Percentiles rank a stretch among this genome's conserved stretches.
These are phyloP conservation scores for Delphinus delphis DNA, from an alignment of 2,113 vertebrate genomes.

Conservation along the genomic window DNA sequence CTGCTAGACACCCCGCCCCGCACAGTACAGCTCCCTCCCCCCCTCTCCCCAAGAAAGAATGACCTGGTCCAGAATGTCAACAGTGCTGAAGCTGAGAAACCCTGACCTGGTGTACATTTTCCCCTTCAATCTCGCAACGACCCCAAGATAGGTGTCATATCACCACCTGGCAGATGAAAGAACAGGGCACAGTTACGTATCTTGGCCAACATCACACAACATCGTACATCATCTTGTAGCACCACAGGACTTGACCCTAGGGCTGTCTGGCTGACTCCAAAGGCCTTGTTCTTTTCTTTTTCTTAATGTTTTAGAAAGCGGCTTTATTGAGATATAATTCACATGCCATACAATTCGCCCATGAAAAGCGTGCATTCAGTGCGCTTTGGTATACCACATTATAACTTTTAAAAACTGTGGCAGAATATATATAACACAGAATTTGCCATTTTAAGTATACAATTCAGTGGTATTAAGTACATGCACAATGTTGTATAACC, in stretches of 20 bases:
- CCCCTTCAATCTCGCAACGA: background rate
- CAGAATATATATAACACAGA: no score
- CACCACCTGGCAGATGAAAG: background rate
- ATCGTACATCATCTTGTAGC: background rate
- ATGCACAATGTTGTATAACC: no score
- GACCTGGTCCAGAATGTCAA: background rate
- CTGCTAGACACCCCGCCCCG: background rate
- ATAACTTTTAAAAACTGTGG: background rate
- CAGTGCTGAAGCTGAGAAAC: background rate
- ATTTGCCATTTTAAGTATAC: no score
- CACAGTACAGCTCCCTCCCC: background rate
- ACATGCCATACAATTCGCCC: background rate
- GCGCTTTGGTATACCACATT: background rate
- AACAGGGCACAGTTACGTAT: background rate
- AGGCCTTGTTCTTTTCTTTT: background rate
- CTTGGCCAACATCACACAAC: background rate
- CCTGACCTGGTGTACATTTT: background rate
- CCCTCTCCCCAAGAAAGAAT: background rate
- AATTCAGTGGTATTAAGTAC: no score
- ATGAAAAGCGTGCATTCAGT: background rate
- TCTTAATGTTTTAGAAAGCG: background rate
- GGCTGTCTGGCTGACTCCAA: background rate
- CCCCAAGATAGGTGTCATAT: background rate
- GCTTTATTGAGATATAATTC: background rate
- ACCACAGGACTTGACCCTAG: background rate